A percentile compares a stretch with the other conserved stretches of the same genome.
Conservation (phyloP, 1,140 invertebrate genomes). For the Drosophila miranda region DNA sequence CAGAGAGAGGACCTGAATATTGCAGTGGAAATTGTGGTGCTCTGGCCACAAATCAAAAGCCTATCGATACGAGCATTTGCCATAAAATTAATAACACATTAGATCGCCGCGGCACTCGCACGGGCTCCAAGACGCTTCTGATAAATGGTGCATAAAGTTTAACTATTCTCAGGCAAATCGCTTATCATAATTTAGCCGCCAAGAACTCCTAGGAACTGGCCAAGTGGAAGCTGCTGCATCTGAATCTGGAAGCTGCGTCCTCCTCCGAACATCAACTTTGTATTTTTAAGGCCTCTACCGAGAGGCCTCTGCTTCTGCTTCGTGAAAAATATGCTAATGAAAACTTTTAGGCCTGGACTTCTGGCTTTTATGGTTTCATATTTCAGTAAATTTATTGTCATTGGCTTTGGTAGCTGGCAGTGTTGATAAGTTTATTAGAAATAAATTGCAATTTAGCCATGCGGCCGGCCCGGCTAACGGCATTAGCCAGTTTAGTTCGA, state of each 20-base stretch:
- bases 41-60: conserved; percentile 33
- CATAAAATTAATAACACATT: conserved; percentile 80
- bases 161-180: conserved; percentile 64
- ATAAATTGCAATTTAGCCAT: conserved; percentile 77
- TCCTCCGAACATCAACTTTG: conserved; percentile 61
- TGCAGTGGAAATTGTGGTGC: neutral
- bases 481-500: conserved; percentile 21
- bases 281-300: conserved; percentile 52
- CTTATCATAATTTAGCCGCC: conserved; percentile 58
- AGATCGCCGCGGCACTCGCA: conserved; percentile 46
- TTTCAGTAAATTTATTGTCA: conserved; percentile 72
- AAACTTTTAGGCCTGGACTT: conserved; percentile 55
- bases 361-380: conserved; percentile 74
- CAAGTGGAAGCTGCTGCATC: conserved; percentile 1
- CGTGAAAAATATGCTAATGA: conserved; percentile 73
- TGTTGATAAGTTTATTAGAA: conserved; percentile 81
- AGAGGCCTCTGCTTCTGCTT: conserved; percentile 5
- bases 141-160: conserved; percentile 70
- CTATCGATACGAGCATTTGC: conserved; percentile 67
- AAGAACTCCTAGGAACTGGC: neutral
- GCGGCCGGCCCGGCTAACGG: conserved; percentile 36
- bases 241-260: neutral
- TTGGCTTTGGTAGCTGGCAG: conserved; percentile 61
- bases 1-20: neutral
- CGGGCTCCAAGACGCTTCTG: conserved; percentile 2